Evolutionary conservation across 2,888 invertebrate species (phyloP), one percentile per base, ranked within the genome.

Genomic region (Tenthredo amoena): DNA sequence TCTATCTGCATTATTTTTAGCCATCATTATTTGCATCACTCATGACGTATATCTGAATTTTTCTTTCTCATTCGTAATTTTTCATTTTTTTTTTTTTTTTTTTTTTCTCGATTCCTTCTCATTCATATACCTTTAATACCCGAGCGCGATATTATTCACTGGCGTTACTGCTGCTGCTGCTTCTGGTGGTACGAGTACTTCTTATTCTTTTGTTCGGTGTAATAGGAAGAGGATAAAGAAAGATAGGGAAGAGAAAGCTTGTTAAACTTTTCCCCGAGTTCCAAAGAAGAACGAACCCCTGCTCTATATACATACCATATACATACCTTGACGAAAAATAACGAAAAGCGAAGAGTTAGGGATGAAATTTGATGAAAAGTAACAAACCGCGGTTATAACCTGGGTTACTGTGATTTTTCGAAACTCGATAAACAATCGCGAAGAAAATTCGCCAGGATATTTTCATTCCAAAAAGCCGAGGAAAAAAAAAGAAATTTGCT

Each of bases 151-250:
- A 74, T 74, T 74, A 47, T 74, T 74, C 74, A 74, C 74, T 18
- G 21, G 43, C 43, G 15, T 12, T 71, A 5, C 15, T 18, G 7
- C 31, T 21, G 37, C 9, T 26, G 62, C 21, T 21, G n/a, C 15
- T 26, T 26, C 26, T 15, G 71, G n/a, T 71, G 37, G 37, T 37
- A n/a, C 47, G 47, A 26, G 74, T 47, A 74, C 74, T 74, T 74
- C 47, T 47, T 74, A 77, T 77, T 77, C 77, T 26, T 77, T 50
- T 50, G 50, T 77, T 55, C 77, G 77, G 21, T 74, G 50, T 50
- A 77, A 77, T 77, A 50, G 77, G 50, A 77, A 77, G 77, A 77
- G 77, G 77, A 77, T 77, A 77, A 77, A 77, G 55, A 77, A 77
- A 77, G 34, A 77, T 77, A 77, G 55, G 77, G 77, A 77, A 31